These are phyloP conservation scores for Solen grandis DNA, from an alignment of 1,140 invertebrate genomes.

Conservation along the genomic window DNA sequence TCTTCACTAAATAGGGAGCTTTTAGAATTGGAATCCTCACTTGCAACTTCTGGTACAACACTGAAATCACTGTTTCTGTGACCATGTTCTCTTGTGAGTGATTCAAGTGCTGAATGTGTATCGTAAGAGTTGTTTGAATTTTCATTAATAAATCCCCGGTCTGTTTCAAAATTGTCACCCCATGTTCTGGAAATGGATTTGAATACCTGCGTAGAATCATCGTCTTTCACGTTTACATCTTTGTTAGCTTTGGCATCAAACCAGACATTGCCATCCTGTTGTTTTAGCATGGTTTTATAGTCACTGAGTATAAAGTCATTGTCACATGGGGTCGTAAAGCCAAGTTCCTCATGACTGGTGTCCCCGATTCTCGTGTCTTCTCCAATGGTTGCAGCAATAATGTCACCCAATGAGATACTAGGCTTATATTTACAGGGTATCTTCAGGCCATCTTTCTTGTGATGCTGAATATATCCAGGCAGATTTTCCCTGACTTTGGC, in stretches of 20 bases:
- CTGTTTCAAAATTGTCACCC: too few relatives aligned
- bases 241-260: background rate
- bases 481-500: too few relatives aligned
- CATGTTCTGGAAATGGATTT: too few relatives aligned
- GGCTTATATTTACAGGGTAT: conserved; percentile 3
- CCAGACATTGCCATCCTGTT: too few relatives aligned
- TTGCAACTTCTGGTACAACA: background rate
- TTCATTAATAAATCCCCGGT: too few relatives aligned
- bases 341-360: background rate
- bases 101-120: too few relatives aligned
- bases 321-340: too few relatives aligned
- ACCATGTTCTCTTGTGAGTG: background rate
- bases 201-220: background rate
- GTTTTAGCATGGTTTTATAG: too few relatives aligned
- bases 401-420: conserved; percentile 29
- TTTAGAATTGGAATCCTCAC: background rate
- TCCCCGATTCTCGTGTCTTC: conserved; percentile 16
- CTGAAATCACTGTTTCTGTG: background rate
- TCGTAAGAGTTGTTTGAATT: too few relatives aligned
- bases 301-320: background rate
- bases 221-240: background rate
- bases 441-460: conserved; percentile 28
- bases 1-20: background rate
- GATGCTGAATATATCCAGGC: too few relatives aligned
- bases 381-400: conserved; percentile 50